A percentile compares a stretch with the other conserved stretches of the same genome.
These are phyloP conservation scores for Thalassarche chlororhynchos DNA, from an alignment of 2,113 vertebrate species.

Conservation along the genomic window DNA sequence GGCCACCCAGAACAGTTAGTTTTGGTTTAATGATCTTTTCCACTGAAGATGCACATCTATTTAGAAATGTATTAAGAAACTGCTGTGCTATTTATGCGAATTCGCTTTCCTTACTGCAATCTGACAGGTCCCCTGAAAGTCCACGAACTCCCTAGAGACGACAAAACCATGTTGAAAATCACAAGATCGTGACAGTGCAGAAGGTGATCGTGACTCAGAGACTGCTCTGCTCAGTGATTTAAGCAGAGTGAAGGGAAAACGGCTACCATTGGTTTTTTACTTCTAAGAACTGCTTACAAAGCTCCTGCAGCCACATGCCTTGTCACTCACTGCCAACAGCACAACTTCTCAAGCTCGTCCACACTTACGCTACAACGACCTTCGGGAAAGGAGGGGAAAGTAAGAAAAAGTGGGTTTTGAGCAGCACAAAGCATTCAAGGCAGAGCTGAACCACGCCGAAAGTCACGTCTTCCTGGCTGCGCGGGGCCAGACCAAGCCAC, in stretches of 20 bases:
- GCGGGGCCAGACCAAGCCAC: rapidly evolving
- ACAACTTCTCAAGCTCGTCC: neutral
- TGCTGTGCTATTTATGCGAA: rapidly evolving
- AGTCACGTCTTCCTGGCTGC: rapidly evolving
- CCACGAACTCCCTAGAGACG: rapidly evolving
- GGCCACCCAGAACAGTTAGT: neutral
- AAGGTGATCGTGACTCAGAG: rapidly evolving
- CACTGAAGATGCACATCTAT: neutral
- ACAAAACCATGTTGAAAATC: rapidly evolving
- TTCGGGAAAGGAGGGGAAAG: rapidly evolving
- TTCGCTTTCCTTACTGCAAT: neutral
- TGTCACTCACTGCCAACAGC: neutral
- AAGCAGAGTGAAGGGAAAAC: neutral
- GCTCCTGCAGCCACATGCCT: rapidly evolving
- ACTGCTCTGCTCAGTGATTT: too few species aligned
- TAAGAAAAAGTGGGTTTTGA: rapidly evolving
- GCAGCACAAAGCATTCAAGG: rapidly evolving
- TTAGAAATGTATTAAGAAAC: rapidly evolving
- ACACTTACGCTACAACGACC: rapidly evolving
- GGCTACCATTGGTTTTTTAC: neutral
- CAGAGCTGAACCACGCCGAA: rapidly evolving
- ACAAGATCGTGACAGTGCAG: rapidly evolving
- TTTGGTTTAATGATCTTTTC: neutral
- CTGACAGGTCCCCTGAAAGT: too few species aligned
- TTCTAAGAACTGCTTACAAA: rapidly evolving